Conservation (phyloP, 1,140 invertebrate species). For the Trichonephila clavipes region DNA sequence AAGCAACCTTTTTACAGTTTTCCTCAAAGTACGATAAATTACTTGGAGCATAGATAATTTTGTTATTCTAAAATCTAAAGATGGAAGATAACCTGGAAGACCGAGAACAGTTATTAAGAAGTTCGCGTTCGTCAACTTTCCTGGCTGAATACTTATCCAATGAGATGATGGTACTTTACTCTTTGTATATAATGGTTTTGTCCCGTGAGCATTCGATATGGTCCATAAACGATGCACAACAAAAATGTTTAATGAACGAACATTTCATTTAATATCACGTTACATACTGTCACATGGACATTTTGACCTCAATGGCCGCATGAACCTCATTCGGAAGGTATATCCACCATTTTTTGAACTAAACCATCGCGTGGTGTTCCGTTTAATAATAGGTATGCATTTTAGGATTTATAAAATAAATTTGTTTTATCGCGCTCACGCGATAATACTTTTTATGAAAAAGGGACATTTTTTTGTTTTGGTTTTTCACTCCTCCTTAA, state of each 20-base stretch:
- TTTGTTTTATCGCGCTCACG: no score
- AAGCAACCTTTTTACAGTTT: no score
- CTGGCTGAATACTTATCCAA: neutral
- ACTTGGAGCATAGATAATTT: neutral
- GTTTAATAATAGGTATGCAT: no score
- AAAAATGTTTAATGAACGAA: neutral
- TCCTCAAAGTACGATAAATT: no score
- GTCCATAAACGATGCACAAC: neutral
- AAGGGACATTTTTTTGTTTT: no score
- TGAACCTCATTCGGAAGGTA: no score
- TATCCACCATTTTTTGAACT: no score
- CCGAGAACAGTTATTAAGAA: neutral
- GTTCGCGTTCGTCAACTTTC: neutral
- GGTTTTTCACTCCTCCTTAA: no score
- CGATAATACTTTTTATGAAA: no score
- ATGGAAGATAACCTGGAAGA: neutral
- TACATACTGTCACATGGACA: conserved; percentile 2
- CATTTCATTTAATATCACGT: conserved; percentile 13
- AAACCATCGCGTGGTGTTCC: no score
- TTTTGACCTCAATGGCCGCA: neutral
- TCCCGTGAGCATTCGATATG: conserved; percentile 10
- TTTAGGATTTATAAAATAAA: no score
- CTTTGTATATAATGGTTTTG: neutral
- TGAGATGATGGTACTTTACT: neutral
- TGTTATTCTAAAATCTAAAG: neutral